phyloP scores from a whole-genome alignment of 2,113 vertebrate species.

The Guaruba guarouba region DNA sequence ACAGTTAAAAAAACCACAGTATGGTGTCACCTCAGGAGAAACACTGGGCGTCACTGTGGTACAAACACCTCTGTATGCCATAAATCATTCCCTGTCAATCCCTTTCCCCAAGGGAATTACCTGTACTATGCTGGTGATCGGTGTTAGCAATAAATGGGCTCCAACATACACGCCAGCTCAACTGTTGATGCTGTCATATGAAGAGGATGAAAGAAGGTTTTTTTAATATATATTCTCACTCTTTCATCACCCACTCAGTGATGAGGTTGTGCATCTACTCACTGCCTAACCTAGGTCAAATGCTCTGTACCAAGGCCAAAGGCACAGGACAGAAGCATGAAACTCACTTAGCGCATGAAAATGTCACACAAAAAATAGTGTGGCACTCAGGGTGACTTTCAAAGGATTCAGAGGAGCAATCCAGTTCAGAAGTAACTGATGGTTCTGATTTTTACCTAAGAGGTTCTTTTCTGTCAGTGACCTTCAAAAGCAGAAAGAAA shows the following conservation, averaged over 20 bases:
- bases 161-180: background rate
- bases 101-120: background rate
- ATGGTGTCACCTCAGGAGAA: background rate
- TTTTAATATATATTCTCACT: background rate
- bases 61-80: background rate
- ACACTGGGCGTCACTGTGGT: background rate
- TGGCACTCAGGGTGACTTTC: background rate
- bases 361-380: background rate
- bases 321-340: background rate
- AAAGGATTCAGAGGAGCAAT: background rate
- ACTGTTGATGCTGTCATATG: background rate
- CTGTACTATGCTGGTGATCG: background rate
- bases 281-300: background rate
- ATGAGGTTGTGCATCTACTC: background rate
- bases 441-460: background rate
- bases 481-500: background rate
- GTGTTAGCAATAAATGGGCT: background rate
- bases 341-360: background rate
- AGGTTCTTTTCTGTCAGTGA: background rate
- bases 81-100: background rate
- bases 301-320: background rate
- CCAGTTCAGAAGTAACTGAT: background rate
- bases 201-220: background rate
- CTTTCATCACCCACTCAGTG: background rate
- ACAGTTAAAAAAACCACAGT: background rate